Evolutionary conservation across 2,113 vertebrate genomes (phyloP).

Genomic region (Chrysemys picta): DNA sequence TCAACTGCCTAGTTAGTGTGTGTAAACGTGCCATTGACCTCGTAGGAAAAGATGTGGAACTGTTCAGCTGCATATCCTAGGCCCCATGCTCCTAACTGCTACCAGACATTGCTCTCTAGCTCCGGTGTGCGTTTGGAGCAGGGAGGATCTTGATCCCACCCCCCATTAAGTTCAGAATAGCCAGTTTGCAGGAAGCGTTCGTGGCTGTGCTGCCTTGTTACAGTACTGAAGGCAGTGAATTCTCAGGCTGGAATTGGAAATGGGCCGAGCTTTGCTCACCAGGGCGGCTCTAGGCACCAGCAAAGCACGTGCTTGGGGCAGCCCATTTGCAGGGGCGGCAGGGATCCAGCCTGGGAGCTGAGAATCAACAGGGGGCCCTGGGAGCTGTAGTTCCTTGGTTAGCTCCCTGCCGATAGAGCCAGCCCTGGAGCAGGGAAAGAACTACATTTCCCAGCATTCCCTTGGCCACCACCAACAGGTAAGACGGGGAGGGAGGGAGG

Average conservation of each 20-base stretch:
- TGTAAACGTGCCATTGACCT: neutral
- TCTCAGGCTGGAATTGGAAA: fast-evolving
- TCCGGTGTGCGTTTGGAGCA: neutral
- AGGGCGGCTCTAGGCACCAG: no score
- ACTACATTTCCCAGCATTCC: no score
- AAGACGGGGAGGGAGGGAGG: no score
- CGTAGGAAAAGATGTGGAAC: fast-evolving
- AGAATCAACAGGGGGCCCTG: no score
- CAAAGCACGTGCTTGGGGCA: no score
- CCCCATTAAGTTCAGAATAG: fast-evolving
- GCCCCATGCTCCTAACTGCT: fast-evolving
- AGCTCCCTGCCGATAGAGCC: no score
- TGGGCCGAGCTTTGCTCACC: neutral
- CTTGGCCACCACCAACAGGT: no score
- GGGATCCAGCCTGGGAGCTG: no score
- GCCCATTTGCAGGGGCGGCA: no score
- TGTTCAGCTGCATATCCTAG: fast-evolving
- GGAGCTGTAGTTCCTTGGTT: no score
- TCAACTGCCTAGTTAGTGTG: neutral
- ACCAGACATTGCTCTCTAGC: fast-evolving
- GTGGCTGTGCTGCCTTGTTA: neutral
- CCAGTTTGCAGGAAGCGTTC: fast-evolving
- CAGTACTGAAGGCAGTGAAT: fast-evolving
- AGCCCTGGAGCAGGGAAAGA: no score
- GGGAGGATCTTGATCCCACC: neutral